These are phyloP conservation scores for Choristoneura rosaceana DNA, from an alignment of 2,888 invertebrate species.

Conservation along the genomic window DNA sequence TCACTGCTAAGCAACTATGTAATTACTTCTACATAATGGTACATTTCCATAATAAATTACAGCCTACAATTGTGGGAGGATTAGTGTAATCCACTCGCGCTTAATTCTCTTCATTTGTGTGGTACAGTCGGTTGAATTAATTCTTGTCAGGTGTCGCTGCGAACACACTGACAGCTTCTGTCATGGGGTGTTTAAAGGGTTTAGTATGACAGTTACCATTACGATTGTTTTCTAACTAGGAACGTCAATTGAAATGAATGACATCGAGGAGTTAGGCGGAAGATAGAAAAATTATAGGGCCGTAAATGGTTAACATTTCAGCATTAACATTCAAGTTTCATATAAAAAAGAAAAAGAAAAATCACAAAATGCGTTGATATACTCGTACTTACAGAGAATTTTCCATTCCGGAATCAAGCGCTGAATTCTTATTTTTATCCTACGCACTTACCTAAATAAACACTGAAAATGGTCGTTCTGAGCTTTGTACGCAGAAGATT, in stretches of 20 bases:
- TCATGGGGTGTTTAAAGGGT: constrained; percentile 45
- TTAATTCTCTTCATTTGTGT: constrained; percentile 38
- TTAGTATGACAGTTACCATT: constrained; percentile 39
- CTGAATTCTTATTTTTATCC: constrained; percentile 23
- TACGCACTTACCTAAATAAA: constrained; percentile 28
- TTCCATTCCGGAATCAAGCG: background rate
- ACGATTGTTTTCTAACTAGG: background rate
- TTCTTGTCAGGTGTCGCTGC: constrained; percentile 47
- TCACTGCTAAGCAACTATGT: background rate
- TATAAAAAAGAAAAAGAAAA: background rate
- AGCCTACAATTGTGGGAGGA: constrained; percentile 25
- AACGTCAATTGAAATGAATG: no score
- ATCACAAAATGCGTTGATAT: background rate
- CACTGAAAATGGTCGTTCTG: constrained; percentile 16
- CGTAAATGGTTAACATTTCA: no score
- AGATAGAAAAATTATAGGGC: no score
- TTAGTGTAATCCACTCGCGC: constrained; percentile 47
- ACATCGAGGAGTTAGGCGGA: no score
- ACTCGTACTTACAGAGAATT: background rate
- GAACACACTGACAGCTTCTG: constrained; percentile 43
- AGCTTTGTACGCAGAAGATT: constrained; percentile 16
- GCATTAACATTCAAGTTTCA: no score
- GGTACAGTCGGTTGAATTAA: constrained; percentile 48
- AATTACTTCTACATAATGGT: constrained; percentile 1
- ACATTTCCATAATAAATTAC: constrained; percentile 33